Evolutionary conservation across 2,888 invertebrate genomes (phyloP), one percentile per base, ranked within the genome.

Genomic region (Heliconius sara): DNA sequence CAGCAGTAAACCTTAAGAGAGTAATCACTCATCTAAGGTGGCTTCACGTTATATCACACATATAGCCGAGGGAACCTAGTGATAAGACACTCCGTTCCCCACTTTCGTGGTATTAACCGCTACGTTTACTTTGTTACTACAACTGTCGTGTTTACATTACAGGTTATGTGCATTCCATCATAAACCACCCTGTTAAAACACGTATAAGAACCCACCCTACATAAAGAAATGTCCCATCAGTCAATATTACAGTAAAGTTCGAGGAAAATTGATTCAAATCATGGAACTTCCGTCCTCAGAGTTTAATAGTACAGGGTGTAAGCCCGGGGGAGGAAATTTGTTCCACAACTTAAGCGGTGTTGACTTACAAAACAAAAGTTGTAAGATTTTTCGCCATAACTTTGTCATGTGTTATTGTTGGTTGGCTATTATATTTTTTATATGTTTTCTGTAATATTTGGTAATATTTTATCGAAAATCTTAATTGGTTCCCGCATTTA

Each of bases 321-420:
- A 79, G 68, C 83, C 79, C 79, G 27, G 65, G 66, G 78, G 80
- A 78, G 75, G 77, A 77, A 81, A 82, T 82, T 83, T 81, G 83
- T 82, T 76, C 71, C 65, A 75, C 74, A 83, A 83, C 81, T 80
- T 80, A 81, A 81, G 83, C 78, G 73, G 73, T 84, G 84, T 84
- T 84, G 83, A 84, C 85, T 83, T 83, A 80, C 77, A 80, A 78
- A 80, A 81, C 75, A 73, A 84, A 85, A 84, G 76, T 83, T 83
- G 78, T 78, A 81, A 85, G 83, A 85, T 83, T 85, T 85, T 83
- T 81, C 30, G 78, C 70, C 72, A 72, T 43, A 70, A 78, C 71
- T 79, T 81, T 67, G 27, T 66, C 68, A 75, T 47, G 63, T 75
- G 47, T 47, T 75, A 75, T 66, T 75, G 27, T 75, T 27, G 19